These are phyloP conservation scores for Lonchura striata DNA, from an alignment of 2,113 vertebrate species.

Conservation along the genomic window DNA sequence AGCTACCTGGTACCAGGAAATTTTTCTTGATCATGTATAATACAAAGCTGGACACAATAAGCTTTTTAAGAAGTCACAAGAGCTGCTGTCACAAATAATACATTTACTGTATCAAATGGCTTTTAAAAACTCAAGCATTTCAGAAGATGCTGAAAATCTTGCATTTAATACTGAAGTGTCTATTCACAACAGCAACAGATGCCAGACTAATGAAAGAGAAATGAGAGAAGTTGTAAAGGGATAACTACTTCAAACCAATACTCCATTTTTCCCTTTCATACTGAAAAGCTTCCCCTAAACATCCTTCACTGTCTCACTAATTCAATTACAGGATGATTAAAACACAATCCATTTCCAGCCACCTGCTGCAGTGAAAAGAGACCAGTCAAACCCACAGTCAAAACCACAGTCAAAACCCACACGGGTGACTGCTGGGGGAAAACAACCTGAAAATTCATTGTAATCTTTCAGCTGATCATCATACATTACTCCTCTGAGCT, in stretches of 20 bases:
- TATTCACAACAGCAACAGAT: background rate
- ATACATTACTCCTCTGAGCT: background rate
- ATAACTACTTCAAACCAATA: background rate
- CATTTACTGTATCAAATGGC: background rate
- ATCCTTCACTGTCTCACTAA: background rate
- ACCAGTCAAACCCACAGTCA: background rate
- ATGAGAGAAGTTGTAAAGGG: background rate
- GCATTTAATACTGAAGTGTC: background rate
- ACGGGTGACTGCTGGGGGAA: background rate
- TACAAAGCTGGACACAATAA: rapidly evolving
- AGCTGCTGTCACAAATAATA: background rate
- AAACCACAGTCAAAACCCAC: background rate
- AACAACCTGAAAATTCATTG: background rate
- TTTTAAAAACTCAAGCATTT: background rate
- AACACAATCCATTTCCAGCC: background rate
- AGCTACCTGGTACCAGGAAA: background rate
- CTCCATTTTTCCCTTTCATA: background rate
- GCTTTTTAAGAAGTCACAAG: background rate
- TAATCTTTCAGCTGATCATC: background rate
- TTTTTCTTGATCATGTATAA: background rate
- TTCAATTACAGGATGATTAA: background rate
- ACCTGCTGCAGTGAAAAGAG: background rate
- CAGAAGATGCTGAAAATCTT: background rate
- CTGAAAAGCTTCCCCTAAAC: background rate
- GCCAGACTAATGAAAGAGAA: background rate